Evolutionary conservation across 1,140 invertebrate genomes (phyloP).

Genomic region (Aleiodes sp.): DNA sequence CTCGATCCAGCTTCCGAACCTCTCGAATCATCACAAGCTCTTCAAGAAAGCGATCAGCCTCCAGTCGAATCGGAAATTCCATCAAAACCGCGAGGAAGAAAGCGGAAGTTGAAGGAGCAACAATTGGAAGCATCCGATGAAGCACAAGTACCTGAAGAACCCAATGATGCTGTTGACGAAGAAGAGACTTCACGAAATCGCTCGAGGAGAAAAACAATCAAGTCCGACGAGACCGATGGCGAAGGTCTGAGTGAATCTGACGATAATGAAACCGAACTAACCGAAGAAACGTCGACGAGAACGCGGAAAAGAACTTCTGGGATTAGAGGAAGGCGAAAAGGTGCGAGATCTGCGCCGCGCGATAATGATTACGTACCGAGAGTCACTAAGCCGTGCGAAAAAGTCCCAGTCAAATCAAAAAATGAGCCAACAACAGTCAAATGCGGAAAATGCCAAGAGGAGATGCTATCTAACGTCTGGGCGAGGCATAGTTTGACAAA

Average conservation of each 20-base stretch:
- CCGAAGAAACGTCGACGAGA: background rate
- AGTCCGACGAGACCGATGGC: slow-evolving; percentile 17
- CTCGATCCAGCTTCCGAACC: too few relatives aligned
- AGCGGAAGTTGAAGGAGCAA: too few relatives aligned
- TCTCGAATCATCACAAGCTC: too few relatives aligned
- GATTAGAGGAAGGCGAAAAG: too few relatives aligned
- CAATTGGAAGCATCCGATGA: too few relatives aligned
- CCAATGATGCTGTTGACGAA: too few relatives aligned
- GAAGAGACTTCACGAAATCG: background rate
- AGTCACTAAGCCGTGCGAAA: background rate
- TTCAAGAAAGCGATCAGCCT: too few relatives aligned
- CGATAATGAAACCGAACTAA: slow-evolving; percentile 18
- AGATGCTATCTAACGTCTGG: slow-evolving; percentile 56
- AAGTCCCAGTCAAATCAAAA: background rate
- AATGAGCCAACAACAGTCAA: slow-evolving; percentile 29
- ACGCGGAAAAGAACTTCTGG: background rate
- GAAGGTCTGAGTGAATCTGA: slow-evolving; percentile 29
- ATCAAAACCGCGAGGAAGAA: too few relatives aligned
- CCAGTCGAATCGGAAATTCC: too few relatives aligned
- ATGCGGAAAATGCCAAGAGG: slow-evolving; percentile 51
- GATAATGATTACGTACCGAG: slow-evolving; percentile 13
- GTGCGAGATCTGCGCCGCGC: too few relatives aligned
- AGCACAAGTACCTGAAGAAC: too few relatives aligned
- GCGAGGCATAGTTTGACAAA: slow-evolving; percentile 58
- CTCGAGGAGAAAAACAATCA: background rate